Conservation (phyloP, 2,113 vertebrate species). For the Coptodon rendalli region DNA sequence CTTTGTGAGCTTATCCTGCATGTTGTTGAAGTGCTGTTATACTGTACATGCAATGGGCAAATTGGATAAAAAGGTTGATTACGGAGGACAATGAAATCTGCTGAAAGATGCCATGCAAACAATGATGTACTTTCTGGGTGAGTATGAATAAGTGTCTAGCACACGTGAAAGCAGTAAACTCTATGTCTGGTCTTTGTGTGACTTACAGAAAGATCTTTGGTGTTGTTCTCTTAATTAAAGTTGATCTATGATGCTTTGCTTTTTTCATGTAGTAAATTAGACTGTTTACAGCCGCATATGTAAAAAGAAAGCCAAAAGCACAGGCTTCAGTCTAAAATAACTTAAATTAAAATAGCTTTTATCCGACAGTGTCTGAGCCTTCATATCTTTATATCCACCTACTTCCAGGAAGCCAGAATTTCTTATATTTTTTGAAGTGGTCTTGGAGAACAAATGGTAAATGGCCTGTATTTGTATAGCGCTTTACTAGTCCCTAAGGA, state of each 20-base stretch:
- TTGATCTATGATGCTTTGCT: background rate
- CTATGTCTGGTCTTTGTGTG: background rate
- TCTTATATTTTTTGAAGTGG: background rate
- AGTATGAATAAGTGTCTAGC: background rate
- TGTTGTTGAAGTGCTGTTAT: background rate
- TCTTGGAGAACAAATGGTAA: background rate
- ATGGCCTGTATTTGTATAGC: too few species aligned
- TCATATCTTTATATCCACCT: background rate
- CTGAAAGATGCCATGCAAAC: background rate
- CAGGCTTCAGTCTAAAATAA: background rate
- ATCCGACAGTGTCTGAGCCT: background rate
- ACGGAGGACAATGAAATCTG: background rate
- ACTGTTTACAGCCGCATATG: fast-evolving
- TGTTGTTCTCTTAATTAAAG: background rate
- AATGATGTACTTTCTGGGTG: background rate
- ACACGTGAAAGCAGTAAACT: background rate
- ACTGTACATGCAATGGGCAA: background rate
- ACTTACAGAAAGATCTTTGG: background rate
- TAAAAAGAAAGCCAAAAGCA: background rate
- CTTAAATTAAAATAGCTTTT: background rate
- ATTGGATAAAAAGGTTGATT: background rate
- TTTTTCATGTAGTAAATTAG: background rate
- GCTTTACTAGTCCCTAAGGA: too few species aligned
- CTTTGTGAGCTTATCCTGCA: background rate
- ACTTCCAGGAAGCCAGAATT: background rate